These are phyloP conservation scores for Stenichneumon culpator DNA, from an alignment of 2,888 invertebrate genomes.

Conservation along the genomic window DNA sequence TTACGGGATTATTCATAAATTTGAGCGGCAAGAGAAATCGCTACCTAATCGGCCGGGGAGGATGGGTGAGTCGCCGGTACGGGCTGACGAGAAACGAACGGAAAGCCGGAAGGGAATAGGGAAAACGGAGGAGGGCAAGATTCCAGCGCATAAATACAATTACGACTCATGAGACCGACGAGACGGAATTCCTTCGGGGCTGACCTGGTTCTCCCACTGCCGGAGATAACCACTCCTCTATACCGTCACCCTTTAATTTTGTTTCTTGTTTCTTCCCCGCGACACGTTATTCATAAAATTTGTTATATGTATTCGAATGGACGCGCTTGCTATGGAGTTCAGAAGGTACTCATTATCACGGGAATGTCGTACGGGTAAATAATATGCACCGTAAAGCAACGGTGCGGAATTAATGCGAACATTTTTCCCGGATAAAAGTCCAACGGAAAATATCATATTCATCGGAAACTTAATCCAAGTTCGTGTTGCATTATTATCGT, in stretches of 20 bases:
- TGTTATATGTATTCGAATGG: not conserved
- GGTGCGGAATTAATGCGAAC: not conserved
- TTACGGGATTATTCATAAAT: slow-evolving; percentile 61
- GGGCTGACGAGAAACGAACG: slow-evolving; percentile 3
- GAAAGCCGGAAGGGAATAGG: slow-evolving; percentile 6
- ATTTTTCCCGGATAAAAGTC: not conserved
- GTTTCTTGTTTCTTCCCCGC: not conserved
- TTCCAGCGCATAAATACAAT: slow-evolving; percentile 67
- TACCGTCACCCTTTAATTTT: not conserved
- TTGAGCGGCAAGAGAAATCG: slow-evolving; percentile 58
- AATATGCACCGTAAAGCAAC: no score
- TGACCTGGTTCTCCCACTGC: slow-evolving; percentile 61
- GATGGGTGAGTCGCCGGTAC: not conserved
- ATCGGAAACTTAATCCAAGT: not conserved
- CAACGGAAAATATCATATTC: not conserved
- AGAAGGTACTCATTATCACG: no score
- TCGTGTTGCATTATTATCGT: not conserved
- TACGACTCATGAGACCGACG: slow-evolving; percentile 64
- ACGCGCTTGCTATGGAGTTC: not conserved
- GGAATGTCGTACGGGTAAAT: not conserved
- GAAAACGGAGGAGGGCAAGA: slow-evolving; percentile 42
- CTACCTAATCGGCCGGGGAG: slow-evolving; percentile 60
- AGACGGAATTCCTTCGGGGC: slow-evolving; percentile 58
- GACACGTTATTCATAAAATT: not conserved
- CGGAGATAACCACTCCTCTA: slow-evolving; percentile 28